Evolutionary conservation across 2,888 invertebrate genomes (phyloP).

Genomic region (Nemotelus pantherinus): DNA sequence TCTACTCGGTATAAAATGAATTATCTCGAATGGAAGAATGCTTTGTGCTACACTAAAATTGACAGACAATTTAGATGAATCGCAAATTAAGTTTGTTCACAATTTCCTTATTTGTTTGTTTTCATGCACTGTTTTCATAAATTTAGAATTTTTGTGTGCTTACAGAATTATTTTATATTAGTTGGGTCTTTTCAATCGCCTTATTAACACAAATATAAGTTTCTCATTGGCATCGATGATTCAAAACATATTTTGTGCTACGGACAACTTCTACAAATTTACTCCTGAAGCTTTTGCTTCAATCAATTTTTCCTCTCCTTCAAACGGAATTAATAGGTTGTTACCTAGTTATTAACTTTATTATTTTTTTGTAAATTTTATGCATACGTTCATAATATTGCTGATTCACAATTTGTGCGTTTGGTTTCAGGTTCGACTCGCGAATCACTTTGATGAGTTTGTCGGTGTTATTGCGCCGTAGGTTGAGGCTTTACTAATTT

Average conservation of each 20-base stretch:
- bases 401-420: not conserved
- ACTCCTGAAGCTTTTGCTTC: not conserved
- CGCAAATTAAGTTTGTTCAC: too few species aligned
- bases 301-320: not conserved
- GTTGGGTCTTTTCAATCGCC: too few species aligned
- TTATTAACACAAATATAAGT: not conserved
- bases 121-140: too few species aligned
- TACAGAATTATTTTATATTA: too few species aligned
- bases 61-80: too few species aligned
- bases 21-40: too few species aligned
- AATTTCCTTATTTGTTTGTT: too few species aligned
- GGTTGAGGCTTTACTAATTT: constrained; percentile 84
- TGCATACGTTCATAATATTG: not conserved
- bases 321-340: too few species aligned
- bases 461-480: constrained; percentile 69
- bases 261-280: not conserved
- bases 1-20: too few species aligned
- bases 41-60: too few species aligned
- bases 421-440: not conserved
- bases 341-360: not conserved
- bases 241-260: not conserved
- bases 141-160: too few species aligned
- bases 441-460: not conserved
- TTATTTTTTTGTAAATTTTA: constrained; percentile 1
- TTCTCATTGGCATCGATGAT: too few species aligned